Base-by-base conservation (phyloP, 2,888 invertebrate genomes). In the Thereva nobilitata region DNA sequence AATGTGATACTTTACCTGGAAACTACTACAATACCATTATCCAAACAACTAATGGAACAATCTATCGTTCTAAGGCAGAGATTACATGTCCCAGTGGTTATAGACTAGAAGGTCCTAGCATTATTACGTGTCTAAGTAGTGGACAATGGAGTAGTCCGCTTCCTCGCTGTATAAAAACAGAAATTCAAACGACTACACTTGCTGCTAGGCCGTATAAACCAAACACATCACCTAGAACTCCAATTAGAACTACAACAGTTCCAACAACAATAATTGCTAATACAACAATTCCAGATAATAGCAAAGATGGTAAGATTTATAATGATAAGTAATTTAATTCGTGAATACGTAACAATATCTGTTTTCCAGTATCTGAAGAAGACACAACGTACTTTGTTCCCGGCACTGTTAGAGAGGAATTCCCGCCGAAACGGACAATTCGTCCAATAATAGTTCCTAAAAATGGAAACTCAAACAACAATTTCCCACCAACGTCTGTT, bases 131-230 rank as follows among this genome's bases (percentile, higher is more conserved):
- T 73, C 82, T 90, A 63, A 84, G 89, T 8, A 88, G 86, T 55
- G 95, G 95, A 0, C 86, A 88, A 68, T 95, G 93, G 85, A 92
- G 94, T 76, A 86, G 87, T 63, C 82, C 86, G 0, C 82, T 90
- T 54, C 94, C 95, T 0, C 83, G 83, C 55, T 95, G 95, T 77
- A 83, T 92, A 86, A 82, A 82, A 71, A 85, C 87, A 73, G 87
- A 86, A 72, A 77, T 78, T 7, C 79, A 82, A 0, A 75, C 82
- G 1, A 82, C 83, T 0, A 66, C 75, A 59, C 71, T 75, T 8
- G 73, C 76, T 6, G 74, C 76, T 0, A 75, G 78, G 47, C 75
- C 75, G 8, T 77, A 78, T 56, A 72, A 75, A 9, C 82, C 82
- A 44, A 83, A 83, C 61, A 69, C 82, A 74, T 75, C 79, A 73